Conservation (phyloP, 92 coral and sea anemone species). For the Porites rus region DNA sequence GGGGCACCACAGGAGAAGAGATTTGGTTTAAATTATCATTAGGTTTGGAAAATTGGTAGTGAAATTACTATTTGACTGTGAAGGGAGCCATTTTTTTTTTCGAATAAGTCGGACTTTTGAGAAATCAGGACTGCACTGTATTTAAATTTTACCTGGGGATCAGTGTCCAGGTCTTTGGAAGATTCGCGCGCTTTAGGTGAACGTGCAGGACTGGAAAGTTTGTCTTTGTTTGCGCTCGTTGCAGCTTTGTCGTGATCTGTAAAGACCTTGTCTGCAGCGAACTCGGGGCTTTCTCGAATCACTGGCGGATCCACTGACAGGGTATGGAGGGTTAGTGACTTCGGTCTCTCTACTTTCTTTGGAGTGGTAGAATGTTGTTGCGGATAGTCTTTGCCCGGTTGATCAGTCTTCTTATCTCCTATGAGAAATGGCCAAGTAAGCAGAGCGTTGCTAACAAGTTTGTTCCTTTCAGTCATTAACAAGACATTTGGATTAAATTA, state of each 20-base stretch:
- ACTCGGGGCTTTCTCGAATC: constrained; percentile 44
- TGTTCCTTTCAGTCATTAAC: not conserved
- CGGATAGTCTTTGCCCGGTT: constrained; percentile 18
- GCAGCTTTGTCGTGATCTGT: constrained; percentile 1
- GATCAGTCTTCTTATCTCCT: constrained; percentile 19
- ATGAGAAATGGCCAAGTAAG: not conserved
- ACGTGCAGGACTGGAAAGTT: constrained; percentile 17
- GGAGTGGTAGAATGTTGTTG: constrained; percentile 12
- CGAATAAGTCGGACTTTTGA: too few relatives aligned
- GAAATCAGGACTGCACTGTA: not conserved
- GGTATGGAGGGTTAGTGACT: constrained; percentile 64
- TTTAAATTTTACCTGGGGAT: not conserved
- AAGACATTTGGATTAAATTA: too few relatives aligned
- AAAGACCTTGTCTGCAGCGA: constrained; percentile 10
- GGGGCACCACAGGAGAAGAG: too few relatives aligned
- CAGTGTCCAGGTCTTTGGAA: constrained; percentile 1
- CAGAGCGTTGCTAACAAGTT: too few relatives aligned
- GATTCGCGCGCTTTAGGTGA: constrained; percentile 30
- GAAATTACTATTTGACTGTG: too few relatives aligned
- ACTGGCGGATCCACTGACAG: not conserved
- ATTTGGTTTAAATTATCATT: too few relatives aligned
- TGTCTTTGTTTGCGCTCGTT: constrained; percentile 8
- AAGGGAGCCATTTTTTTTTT: too few relatives aligned
- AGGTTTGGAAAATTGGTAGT: too few relatives aligned
- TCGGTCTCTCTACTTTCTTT: constrained; percentile 63